These are phyloP conservation scores for Gasterosteus aculeatus DNA, from an alignment of 2,113 vertebrate species.

Conservation along the genomic window DNA sequence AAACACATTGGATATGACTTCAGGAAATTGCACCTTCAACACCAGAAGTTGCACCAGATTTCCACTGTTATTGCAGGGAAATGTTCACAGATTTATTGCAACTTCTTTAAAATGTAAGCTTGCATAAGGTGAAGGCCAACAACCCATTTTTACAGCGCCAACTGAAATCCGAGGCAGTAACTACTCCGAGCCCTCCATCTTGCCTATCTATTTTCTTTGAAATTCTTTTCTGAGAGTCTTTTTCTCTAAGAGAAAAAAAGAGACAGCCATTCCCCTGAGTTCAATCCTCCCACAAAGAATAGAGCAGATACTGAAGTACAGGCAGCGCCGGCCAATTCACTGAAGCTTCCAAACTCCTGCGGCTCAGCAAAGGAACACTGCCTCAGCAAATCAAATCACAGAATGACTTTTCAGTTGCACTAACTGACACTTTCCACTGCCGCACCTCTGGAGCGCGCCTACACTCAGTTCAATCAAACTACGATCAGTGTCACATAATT, in stretches of 20 bases:
- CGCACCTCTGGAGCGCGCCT: constrained; percentile 59
- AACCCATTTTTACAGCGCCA: constrained; percentile 51
- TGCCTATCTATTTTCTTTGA: constrained; percentile 60
- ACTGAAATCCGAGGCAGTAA: constrained; percentile 56
- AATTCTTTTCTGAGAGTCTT: constrained; percentile 59
- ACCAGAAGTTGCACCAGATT: constrained; percentile 64
- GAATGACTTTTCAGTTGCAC: constrained; percentile 63
- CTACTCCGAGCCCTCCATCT: constrained; percentile 59
- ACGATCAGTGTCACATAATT: constrained; percentile 59
- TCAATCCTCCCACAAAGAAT: constrained; percentile 77
- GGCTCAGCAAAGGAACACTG: constrained; percentile 64
- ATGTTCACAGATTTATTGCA: constrained; percentile 56
- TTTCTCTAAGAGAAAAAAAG: constrained; percentile 60
- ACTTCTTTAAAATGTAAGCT: constrained; percentile 64
- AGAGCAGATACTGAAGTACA: constrained; percentile 74
- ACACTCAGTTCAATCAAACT: constrained; percentile 67
- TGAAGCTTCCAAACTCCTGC: constrained; percentile 67
- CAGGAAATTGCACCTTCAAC: constrained; percentile 58
- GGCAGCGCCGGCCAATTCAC: constrained; percentile 65
- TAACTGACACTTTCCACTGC: constrained; percentile 66
- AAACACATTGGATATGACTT: constrained; percentile 24
- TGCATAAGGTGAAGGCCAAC: constrained; percentile 56
- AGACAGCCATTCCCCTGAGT: constrained; percentile 75
- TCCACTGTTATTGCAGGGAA: constrained; percentile 42
- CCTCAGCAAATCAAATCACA: constrained; percentile 78